phyloP scores from a whole-genome alignment of 2,888 invertebrate species.

The Ennomos fuscantarius region DNA sequence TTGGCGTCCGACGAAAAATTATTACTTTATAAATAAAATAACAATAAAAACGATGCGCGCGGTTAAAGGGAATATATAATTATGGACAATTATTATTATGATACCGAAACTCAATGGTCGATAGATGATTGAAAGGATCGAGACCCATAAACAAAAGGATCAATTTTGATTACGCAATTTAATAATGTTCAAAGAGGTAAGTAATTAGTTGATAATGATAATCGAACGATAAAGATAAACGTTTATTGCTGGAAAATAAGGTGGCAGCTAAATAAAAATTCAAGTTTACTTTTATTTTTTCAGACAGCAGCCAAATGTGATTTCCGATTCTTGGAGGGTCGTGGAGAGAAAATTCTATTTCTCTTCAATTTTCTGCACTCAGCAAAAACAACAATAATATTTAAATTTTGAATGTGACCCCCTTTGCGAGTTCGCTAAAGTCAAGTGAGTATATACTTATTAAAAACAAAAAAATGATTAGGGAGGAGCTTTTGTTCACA shows the following conservation, averaged over 20 bases:
- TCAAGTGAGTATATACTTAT: slow-evolving; percentile 17
- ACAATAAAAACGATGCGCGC: slow-evolving; percentile 83
- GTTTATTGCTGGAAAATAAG: slow-evolving; percentile 38
- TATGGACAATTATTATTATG: slow-evolving; percentile 85
- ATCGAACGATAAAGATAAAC: slow-evolving; percentile 52
- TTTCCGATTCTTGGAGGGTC: slow-evolving; percentile 65
- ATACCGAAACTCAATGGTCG: slow-evolving; percentile 82
- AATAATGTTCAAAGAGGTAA: slow-evolving; percentile 63
- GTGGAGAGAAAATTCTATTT: slow-evolving; percentile 76
- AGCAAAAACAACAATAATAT: slow-evolving; percentile 82
- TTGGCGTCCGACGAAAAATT: slow-evolving; percentile 79
- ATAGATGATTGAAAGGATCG: slow-evolving; percentile 85
- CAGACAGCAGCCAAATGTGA: slow-evolving; percentile 64
- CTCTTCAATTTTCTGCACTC: slow-evolving; percentile 82
- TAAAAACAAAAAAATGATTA: slow-evolving; percentile 20
- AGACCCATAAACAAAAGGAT: slow-evolving; percentile 83
- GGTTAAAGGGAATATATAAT: slow-evolving; percentile 83
- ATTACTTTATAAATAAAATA: slow-evolving; percentile 86
- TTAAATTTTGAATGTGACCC: slow-evolving; percentile 75
- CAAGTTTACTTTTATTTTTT: slow-evolving; percentile 55
- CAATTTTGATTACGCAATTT: slow-evolving; percentile 81
- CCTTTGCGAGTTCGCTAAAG: slow-evolving; percentile 54
- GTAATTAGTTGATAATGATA: slow-evolving; percentile 77
- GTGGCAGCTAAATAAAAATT: slow-evolving; percentile 42
- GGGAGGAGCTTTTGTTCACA: slow-evolving; percentile 23